Evolutionary conservation across 2,113 vertebrate species (phyloP), one percentile per base, ranked within the genome.

Genomic region (Murina feae): DNA sequence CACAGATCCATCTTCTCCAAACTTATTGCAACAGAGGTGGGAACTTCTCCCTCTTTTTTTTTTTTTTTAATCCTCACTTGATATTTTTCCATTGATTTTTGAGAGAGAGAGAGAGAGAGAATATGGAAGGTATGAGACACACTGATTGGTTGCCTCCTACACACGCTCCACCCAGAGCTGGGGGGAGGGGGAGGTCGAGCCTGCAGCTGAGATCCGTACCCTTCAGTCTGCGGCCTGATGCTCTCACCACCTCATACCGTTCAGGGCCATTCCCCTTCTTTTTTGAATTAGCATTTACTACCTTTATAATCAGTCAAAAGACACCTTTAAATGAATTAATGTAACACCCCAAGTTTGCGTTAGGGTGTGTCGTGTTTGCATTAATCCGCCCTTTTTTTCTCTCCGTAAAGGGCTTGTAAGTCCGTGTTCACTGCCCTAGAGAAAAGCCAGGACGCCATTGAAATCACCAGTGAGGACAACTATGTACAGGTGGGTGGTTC

Each of bases 381-480:
- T 68, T 93, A 69, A 97, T 58, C 39, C 42, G 23, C 81, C 12
- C 32, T 92, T 87, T 58, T 71, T 94, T 91, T 30, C 90, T 86
- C 35, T 16, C 6, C 87, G 25, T 60, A 69, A 71, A 99, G 99
- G 98, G 99, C 99, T 83, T 99, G 99, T 97, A 99, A 99, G 97
- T 99, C 99, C 97, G 98, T 99, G 98, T 99, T 99, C 97, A 99
- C 99, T 94, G 99, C 99, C 74, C 97, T 99, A 98, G 99, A 99
- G 97, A 99, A 99, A 98, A 99, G 99, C 97, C 99, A 99, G 98
- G 99, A 99, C 98, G 99, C 99, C 97, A 98, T 99, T 97, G 99
- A 99, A 98, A 99, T 99, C 98, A 99, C 99, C 89, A 99, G 98
- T 98, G 99, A 99, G 98, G 99, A 99, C 98, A 99, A 99, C 96